phyloP scores from a whole-genome alignment of 2,888 invertebrate genomes.

The Scaptodrosophila latifasciaeformis region DNA sequence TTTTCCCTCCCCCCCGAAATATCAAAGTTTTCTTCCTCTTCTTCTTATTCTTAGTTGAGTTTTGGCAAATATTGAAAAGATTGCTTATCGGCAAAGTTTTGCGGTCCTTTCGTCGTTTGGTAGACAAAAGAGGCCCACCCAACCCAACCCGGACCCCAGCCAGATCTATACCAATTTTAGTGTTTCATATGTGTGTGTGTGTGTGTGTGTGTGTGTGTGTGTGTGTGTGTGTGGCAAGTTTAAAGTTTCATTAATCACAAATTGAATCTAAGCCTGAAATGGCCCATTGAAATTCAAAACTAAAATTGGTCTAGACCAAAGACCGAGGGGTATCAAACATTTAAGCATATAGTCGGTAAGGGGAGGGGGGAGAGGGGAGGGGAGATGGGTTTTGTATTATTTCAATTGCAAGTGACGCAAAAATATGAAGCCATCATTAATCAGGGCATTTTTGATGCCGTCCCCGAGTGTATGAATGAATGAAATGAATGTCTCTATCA shows the following conservation, averaged over 20 bases:
- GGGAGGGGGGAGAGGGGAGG: background rate
- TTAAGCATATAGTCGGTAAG: conserved; percentile 1
- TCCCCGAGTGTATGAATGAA: conserved; percentile 67
- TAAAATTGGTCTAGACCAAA: no score
- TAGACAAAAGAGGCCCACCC: conserved; percentile 38
- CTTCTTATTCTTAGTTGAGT: conserved; percentile 27
- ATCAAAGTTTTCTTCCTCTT: conserved; percentile 12
- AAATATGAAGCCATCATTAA: conserved; percentile 51
- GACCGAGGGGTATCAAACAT: background rate
- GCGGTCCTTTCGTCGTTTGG: conserved; percentile 44
- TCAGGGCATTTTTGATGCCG: conserved; percentile 40
- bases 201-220: no score
- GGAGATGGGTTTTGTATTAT: background rate
- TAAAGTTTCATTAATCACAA: conserved; percentile 62
- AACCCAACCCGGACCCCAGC: no score
- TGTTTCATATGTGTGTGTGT: no score
- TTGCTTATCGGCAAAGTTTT: conserved; percentile 56
- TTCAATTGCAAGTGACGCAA: background rate
- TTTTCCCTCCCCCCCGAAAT: no score
- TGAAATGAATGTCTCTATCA: conserved; percentile 47
- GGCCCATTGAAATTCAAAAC: no score
- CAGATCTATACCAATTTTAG: no score
- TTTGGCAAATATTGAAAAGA: conserved; percentile 39
- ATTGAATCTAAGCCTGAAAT: background rate
- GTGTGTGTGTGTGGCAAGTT: no score